Base-by-base conservation (phyloP, 2,888 invertebrate species). In the Cerastis rubricosa region DNA sequence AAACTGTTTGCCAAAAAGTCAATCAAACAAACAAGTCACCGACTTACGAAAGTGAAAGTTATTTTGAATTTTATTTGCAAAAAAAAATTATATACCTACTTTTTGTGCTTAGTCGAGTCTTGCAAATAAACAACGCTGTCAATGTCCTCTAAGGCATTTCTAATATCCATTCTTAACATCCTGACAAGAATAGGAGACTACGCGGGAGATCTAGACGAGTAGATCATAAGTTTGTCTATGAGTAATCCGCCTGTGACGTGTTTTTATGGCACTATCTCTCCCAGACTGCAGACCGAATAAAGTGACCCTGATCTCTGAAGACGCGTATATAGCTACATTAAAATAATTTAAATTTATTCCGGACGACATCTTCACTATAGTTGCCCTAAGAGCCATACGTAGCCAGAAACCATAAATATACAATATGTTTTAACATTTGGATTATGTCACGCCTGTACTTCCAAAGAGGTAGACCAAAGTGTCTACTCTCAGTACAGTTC, bases 201-300 rank as follows among this genome's bases (percentile, higher is more conserved):
- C 29, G 77, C 76, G 83, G 78, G 78, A 78, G 83, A 57, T 12
- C 25, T 76, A 78, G 54, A 43, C 47, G 29, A 64, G 12, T 22
- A 25, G 49, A 76, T 57, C 35, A 49, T 57, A 4, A 35, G 22
- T 75, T 29, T 61, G 11, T 43, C 54, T 57, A 35, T 49, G 7
- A 54, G 19, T 45, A 73, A 75, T 40, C 40, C 9, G 54, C 2
- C 14, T 1, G 9, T 81, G n/a, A 57, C 29, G 75, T 43, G 14
- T 64, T 71, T 80, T 81, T 47, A 63, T 47, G 19, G 29, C n/a
- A 22, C 22, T 76, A 64, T 57, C 47, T 54, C 64, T 65, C 78
- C 78, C 78, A 78, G 64, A 59, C 65, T 22, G 78, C 49, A 57
- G 25, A 51, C 43, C 25, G 14, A 64, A 82, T 54, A 59, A 35